These are phyloP conservation scores for Amphipyra berbera DNA, from an alignment of 2,888 invertebrate genomes.

Conservation along the genomic window DNA sequence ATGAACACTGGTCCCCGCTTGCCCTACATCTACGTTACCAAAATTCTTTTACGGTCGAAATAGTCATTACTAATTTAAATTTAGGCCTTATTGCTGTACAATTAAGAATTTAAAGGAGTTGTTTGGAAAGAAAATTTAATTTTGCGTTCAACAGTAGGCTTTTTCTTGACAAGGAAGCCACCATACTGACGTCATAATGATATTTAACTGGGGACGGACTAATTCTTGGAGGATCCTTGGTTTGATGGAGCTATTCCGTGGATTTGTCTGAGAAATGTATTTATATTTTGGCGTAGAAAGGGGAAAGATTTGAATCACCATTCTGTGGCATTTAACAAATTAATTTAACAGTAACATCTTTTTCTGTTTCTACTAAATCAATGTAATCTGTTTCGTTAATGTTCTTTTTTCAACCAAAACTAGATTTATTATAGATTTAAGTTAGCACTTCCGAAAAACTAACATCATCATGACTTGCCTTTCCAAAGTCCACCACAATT, in stretches of 20 bases:
- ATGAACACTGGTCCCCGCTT: slow-evolving; percentile 63
- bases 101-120: slow-evolving; percentile 48
- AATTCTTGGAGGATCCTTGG: slow-evolving; percentile 58
- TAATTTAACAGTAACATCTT: no score
- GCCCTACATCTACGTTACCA: slow-evolving; percentile 75
- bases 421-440: no score
- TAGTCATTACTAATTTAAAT: slow-evolving; percentile 70
- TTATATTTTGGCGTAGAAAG: slow-evolving; percentile 9
- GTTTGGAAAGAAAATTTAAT: slow-evolving; percentile 25
- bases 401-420: no score
- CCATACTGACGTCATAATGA: slow-evolving; percentile 69
- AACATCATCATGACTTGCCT: slow-evolving; percentile 1
- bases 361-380: no score
- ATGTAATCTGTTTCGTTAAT: no score
- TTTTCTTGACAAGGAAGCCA: slow-evolving; percentile 55
- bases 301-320: no score
- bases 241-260: slow-evolving; percentile 36
- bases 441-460: background rate
- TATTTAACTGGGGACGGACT: slow-evolving; percentile 75
- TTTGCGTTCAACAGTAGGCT: slow-evolving; percentile 46
- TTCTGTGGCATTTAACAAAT: no score
- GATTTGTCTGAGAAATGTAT: slow-evolving; percentile 11
- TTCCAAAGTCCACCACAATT: slow-evolving; percentile 2
- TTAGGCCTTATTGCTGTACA: slow-evolving; percentile 65
- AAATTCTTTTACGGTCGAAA: slow-evolving; percentile 68